Evolutionary conservation across 2,113 vertebrate species (phyloP), one percentile per base, ranked within the genome.

Genomic region (Sylvia atricapilla): DNA sequence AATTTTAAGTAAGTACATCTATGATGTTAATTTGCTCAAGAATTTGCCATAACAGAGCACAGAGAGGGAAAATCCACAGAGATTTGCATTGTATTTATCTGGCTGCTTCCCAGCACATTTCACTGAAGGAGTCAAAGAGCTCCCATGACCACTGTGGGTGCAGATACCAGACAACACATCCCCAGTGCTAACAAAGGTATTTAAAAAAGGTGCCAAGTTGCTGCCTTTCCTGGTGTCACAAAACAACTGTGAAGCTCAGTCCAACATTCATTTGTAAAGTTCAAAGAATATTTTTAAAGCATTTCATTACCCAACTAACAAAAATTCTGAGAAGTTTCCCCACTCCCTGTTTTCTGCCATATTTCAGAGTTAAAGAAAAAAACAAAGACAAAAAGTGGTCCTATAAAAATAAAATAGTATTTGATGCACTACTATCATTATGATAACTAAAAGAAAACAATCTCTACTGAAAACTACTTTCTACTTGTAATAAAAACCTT

Each of bases 401-500:
- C 70, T 91, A 86, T 85, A 83, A 94, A 96, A 94, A 83, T 66
- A 91, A 91, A 94, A 74, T 31, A 33, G 67, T 80, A 96, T 93
- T 93, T 93, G 90, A 94, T 94, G 52, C 92, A 90, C 85, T 88
- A 94, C 43, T 13, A 90, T 84, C 55, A 88, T 83, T 77, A 78
- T 74, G 87, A 84, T 72, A 95, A 94, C 66, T 46, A 77, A 64
- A 95, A 90, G 92, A 96, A 96, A 94, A 93, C 92, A 90, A 95
- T 75, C 88, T 93, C 86, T 82, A 76, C 72, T 89, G 69, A 56
- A 72, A 96, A 87, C 95, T 95, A 76, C 86, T 92, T 94, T 92
- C 72, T 84, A 93, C 87, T 96, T 88, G 80, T 46, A 92, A 95
- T 96, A 96, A 96, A 97, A 96, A 22, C 37, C 64, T 63, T 56